These are phyloP conservation scores for Pempheris klunzingeri DNA, from an alignment of 2,797 vertebrate species.

Conservation along the genomic window DNA sequence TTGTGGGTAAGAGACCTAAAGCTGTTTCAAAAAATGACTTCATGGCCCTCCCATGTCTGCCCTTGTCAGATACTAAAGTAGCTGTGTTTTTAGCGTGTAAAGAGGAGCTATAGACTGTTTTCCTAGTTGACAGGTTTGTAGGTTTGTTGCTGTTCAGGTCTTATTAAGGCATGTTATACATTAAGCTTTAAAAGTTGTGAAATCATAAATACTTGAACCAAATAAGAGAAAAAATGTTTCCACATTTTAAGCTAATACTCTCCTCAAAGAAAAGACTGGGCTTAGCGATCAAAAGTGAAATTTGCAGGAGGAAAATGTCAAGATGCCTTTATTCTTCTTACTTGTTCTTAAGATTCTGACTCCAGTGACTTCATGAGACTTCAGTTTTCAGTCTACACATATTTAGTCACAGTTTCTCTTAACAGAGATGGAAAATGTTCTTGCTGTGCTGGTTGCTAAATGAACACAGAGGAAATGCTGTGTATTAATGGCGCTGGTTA, in stretches of 20 bases:
- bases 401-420: not conserved
- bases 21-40: not conserved
- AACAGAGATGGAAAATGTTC: slow-evolving; percentile 15
- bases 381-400: not conserved
- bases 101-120: not conserved
- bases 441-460: slow-evolving; percentile 16
- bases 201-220: not conserved
- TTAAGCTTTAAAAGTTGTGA: not conserved
- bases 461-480: slow-evolving; percentile 18
- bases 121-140: not conserved
- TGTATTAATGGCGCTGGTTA: slow-evolving; percentile 40
- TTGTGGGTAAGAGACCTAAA: slow-evolving; percentile 91
- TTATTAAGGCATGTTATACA: not conserved
- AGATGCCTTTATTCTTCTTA: not conserved
- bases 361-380: not conserved
- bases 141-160: not conserved
- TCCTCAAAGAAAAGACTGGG: not conserved
- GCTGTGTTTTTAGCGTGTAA: not conserved
- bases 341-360: not conserved
- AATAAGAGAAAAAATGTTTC: not conserved
- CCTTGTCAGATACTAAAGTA: not conserved
- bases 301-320: not conserved
- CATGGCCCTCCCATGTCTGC: not conserved
- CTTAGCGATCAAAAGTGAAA: too few species aligned
- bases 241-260: not conserved